A percentile compares a stretch with the other conserved stretches of the same genome.
phyloP scores from a whole-genome alignment of 2,888 invertebrate species.

The Pachydiplax longipennis region DNA sequence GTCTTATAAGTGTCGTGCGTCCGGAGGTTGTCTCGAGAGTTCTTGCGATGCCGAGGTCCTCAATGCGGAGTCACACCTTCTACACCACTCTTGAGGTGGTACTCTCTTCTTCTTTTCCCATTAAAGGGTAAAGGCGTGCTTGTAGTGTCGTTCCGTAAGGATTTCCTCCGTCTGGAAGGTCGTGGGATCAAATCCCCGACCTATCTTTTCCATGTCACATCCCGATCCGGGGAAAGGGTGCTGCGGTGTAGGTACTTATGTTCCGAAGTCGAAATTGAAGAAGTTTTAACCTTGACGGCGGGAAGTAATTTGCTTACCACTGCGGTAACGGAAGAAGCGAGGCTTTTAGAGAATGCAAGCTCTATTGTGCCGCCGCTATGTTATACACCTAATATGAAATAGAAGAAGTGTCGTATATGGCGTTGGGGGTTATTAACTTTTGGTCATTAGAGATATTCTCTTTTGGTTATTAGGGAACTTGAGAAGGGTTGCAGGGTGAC shows the following conservation, averaged over 20 bases:
- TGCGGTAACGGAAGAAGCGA: background rate
- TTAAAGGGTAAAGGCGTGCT: background rate
- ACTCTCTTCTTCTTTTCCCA: background rate
- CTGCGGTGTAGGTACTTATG: background rate
- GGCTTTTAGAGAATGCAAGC: background rate
- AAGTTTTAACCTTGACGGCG: background rate
- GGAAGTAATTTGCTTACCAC: background rate
- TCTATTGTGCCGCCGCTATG: background rate
- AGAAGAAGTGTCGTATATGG: background rate
- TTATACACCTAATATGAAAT: background rate
- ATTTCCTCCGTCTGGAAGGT: background rate
- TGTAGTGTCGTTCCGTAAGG: background rate
- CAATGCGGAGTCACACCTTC: background rate
- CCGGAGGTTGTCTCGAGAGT: background rate
- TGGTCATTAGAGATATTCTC: background rate
- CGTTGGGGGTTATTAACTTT: background rate
- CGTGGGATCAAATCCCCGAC: background rate
- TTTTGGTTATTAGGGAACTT: background rate
- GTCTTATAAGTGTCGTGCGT: slow-evolving; percentile 18
- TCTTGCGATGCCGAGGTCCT: background rate
- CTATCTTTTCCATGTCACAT: background rate
- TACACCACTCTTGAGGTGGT: background rate
- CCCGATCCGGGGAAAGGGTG: background rate
- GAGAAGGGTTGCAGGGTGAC: background rate
- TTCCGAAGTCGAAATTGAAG: slow-evolving; percentile 1